A percentile compares a stretch with the other conserved stretches of the same genome.
Conservation (phyloP, 2,113 vertebrate genomes). For the Phycodurus eques region DNA sequence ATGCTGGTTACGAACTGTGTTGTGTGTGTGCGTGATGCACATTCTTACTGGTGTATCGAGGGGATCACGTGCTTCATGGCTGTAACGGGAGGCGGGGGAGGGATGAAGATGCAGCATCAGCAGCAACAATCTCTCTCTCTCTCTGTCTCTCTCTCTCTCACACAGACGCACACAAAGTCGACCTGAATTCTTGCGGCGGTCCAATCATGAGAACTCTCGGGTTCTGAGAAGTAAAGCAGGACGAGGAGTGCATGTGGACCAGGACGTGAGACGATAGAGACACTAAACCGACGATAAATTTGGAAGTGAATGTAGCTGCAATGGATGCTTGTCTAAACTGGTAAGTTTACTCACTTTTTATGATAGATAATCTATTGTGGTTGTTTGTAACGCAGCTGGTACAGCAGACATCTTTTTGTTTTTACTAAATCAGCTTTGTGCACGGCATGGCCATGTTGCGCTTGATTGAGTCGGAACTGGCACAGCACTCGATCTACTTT, state of each 20-base stretch:
- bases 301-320: background rate
- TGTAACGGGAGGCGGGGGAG: conserved; percentile 4
- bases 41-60: background rate
- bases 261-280: conserved; percentile 8
- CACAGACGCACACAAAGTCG: conserved; percentile 30
- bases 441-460: background rate
- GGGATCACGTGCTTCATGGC: background rate
- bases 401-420: background rate
- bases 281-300: conserved; percentile 24
- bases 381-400: background rate
- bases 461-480: conserved; percentile 2
- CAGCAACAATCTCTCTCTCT: conserved; percentile 10
- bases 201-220: conserved; percentile 66
- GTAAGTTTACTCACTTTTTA: background rate
- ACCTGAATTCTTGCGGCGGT: conserved; percentile 65
- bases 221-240: conserved; percentile 53
- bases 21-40: background rate
- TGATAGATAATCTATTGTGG: background rate
- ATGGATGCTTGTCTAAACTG: background rate
- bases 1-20: background rate
- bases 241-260: conserved; percentile 47
- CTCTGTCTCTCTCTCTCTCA: conserved; percentile 9
- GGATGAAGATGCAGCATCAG: conserved; percentile 30
- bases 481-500: conserved; percentile 2
- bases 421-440: conserved; percentile 3